Conservation (phyloP, 1,140 invertebrate genomes). For the Globodera rostochiensis region DNA sequence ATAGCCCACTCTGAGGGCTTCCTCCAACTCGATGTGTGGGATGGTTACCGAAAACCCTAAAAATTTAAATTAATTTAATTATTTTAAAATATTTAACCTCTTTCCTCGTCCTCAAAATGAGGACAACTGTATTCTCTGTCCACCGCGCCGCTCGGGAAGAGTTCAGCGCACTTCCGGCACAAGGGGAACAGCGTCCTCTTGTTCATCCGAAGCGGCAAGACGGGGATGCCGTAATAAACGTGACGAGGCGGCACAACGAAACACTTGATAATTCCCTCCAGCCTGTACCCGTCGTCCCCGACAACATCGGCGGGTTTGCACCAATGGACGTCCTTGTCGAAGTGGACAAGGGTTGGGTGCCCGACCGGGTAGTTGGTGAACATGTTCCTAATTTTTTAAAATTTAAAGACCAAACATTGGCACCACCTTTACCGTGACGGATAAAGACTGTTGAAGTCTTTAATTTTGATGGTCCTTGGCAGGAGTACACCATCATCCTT, state of each 20-base stretch:
- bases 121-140: neutral
- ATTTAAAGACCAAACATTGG: neutral
- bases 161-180: neutral
- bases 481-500: neutral
- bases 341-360: neutral
- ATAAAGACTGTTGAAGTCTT: conserved; percentile 4
- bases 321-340: conserved; percentile 5
- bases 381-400: neutral
- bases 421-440: neutral
- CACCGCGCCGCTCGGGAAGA: neutral
- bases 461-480: neutral
- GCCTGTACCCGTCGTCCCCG: neutral
- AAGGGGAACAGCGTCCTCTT: conserved; percentile 5
- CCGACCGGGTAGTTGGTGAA: conserved; percentile 13
- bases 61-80: neutral
- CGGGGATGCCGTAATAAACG: neutral
- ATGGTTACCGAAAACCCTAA: neutral
- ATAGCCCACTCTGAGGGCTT: neutral
- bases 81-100: neutral
- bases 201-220: neutral
- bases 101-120: neutral
- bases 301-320: neutral
- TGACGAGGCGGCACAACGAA: neutral
- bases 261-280: neutral
- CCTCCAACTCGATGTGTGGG: neutral